phyloP scores from a whole-genome alignment of 2,113 vertebrate species.

The Erpornis zantholeuca region DNA sequence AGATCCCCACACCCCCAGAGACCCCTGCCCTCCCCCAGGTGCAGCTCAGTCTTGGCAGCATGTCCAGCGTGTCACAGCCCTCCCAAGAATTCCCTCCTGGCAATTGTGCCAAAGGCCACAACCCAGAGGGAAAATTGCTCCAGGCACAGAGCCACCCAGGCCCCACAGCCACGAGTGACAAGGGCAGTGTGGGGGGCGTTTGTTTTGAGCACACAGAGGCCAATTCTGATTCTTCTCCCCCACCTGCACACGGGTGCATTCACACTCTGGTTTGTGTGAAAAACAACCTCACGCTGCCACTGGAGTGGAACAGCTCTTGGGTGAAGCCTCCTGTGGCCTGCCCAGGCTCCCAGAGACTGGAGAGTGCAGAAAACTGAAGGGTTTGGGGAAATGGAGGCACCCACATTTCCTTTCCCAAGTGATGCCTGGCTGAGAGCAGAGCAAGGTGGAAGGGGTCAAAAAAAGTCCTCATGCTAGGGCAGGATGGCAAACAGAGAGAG shows the following conservation, averaged over 20 bases:
- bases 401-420: neutral
- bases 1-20: neutral
- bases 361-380: neutral
- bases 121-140: neutral
- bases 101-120: neutral
- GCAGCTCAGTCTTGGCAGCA: neutral
- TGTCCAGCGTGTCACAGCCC: fast-evolving
- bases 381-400: neutral
- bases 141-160: neutral
- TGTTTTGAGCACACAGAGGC: neutral
- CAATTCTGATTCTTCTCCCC: neutral
- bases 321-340: neutral
- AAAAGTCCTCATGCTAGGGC: neutral
- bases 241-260: neutral
- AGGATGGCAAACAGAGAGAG: neutral
- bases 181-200: neutral
- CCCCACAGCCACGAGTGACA: neutral
- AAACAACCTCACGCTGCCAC: neutral
- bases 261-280: neutral
- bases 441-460: neutral
- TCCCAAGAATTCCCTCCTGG: neutral
- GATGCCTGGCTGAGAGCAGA: neutral
- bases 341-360: neutral
- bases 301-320: neutral
- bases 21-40: neutral